Percentiles rank a stretch among this genome's conserved stretches.
These are phyloP conservation scores for Xestia ashworthii DNA, from an alignment of 2,888 invertebrate species.

Conservation along the genomic window DNA sequence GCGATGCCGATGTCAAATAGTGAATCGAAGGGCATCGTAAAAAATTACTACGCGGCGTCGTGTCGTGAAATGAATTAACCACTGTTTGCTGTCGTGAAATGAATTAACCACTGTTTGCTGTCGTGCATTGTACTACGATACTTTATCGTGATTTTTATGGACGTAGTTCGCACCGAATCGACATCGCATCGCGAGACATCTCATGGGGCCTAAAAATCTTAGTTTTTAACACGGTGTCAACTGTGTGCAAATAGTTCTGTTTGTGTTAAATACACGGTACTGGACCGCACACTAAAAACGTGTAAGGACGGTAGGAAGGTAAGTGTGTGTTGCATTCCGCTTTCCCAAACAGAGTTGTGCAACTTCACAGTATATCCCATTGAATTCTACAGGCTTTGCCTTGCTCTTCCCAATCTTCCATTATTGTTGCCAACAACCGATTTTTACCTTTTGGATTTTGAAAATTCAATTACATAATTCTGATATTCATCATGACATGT, in stretches of 20 bases:
- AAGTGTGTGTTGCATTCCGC: too few relatives aligned
- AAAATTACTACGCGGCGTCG: not conserved
- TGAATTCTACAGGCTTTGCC: not conserved
- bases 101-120: not conserved
- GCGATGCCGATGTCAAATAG: not conserved
- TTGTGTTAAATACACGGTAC: not conserved
- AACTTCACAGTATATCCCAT: not conserved
- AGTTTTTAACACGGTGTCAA: not conserved
- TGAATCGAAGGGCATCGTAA: not conserved
- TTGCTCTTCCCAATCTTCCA: not conserved
- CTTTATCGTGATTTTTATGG: not conserved
- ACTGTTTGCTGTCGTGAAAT: not conserved
- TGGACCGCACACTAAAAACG: not conserved
- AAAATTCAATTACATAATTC: not conserved
- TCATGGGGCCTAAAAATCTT: not conserved
- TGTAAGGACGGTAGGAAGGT: too few relatives aligned
- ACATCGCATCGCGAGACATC: not conserved
- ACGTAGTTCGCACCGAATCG: not conserved
- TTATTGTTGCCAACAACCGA: not conserved
- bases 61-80: not conserved
- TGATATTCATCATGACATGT: not conserved
- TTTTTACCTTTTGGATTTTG: not conserved
- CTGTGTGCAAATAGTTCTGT: not conserved
- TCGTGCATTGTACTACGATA: not conserved
- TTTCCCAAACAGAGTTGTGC: not conserved